phyloP scores from a whole-genome alignment of 2,113 vertebrate genomes.

The Hippopotamus amphibius region DNA sequence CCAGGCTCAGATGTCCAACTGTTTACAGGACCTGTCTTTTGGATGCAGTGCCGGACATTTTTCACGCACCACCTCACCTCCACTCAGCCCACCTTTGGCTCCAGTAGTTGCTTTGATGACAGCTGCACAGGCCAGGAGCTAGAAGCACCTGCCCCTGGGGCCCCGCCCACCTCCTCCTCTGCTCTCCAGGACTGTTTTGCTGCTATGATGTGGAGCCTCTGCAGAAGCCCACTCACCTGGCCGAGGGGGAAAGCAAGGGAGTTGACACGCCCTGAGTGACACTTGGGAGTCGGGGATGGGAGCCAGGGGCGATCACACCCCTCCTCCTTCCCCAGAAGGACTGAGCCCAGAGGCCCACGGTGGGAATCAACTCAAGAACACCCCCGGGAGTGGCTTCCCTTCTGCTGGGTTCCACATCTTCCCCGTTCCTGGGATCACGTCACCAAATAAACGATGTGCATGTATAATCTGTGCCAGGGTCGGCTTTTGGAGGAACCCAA shows the following conservation, averaged over 20 bases:
- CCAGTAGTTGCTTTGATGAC: not conserved
- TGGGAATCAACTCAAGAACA: too few species aligned
- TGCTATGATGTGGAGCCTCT: not conserved
- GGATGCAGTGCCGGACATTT: not conserved
- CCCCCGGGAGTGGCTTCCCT: not conserved
- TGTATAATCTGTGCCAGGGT: not conserved
- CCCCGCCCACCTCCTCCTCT: not conserved
- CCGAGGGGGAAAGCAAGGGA: too few species aligned
- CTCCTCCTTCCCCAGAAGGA: not conserved
- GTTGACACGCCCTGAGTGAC: fast-evolving
- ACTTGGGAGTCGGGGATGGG: not conserved
- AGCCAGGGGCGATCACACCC: fast-evolving
- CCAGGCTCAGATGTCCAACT: not conserved
- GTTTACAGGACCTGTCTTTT: not conserved
- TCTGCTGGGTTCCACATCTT: not conserved
- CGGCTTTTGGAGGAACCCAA: not conserved
- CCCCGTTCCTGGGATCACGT: not conserved
- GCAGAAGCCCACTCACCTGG: not conserved
- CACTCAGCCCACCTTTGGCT: not conserved
- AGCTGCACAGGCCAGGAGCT: not conserved
- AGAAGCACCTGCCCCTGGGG: not conserved
- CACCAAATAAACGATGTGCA: fast-evolving
- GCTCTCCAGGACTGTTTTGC: not conserved
- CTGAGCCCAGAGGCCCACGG: not conserved
- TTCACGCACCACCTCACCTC: not conserved